Conservation (phyloP, 2,797 vertebrate species). For the Cossypha heuglini region DNA sequence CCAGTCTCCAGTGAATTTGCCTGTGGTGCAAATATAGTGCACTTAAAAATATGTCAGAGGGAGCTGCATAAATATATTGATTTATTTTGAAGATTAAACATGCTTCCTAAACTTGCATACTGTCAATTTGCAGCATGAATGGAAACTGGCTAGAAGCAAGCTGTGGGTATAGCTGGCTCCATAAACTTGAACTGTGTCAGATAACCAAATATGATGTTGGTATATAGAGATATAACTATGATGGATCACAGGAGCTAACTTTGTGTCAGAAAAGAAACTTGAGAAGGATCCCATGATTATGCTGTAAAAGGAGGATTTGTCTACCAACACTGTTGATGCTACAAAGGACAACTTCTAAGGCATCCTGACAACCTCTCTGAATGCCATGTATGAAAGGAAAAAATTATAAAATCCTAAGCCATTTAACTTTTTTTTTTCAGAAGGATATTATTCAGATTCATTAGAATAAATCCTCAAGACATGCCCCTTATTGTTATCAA, state of each 20-base stretch:
- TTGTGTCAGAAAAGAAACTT: background rate
- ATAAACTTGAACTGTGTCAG: background rate
- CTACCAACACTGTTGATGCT: background rate
- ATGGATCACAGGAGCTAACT: background rate
- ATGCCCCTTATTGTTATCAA: rapidly evolving
- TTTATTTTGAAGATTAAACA: background rate
- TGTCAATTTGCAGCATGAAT: background rate
- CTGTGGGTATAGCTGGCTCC: background rate
- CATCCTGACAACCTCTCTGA: background rate
- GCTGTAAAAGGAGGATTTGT: background rate
- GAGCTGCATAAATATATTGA: background rate
- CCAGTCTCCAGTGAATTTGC: rapidly evolving
- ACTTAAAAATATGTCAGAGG: background rate
- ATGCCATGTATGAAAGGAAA: background rate
- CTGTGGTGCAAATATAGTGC: background rate
- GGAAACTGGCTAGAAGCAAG: background rate
- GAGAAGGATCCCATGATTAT: background rate
- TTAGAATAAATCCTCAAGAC: background rate
- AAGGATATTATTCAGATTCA: background rate
- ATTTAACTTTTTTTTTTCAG: background rate
- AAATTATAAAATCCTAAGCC: background rate
- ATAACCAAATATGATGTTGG: background rate
- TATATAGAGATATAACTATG: background rate
- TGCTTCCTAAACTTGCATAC: background rate
- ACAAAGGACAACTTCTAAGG: background rate